These are phyloP conservation scores for Pristionchus mayeri DNA, from an alignment of 2,888 invertebrate species.

Conservation along the genomic window DNA sequence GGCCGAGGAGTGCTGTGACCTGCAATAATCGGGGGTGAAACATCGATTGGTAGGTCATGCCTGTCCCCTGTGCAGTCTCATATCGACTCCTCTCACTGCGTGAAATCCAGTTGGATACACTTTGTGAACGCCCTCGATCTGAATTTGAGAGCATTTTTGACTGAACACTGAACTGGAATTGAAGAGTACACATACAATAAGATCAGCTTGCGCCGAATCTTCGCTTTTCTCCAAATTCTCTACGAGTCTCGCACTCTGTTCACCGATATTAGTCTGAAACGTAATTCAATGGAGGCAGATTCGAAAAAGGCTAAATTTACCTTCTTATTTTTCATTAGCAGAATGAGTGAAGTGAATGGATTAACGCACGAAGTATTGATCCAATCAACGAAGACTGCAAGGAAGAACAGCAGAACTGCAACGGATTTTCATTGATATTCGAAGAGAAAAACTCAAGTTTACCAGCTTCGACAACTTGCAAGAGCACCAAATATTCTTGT, in stretches of 20 bases:
- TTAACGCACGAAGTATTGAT: neutral
- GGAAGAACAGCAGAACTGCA: neutral
- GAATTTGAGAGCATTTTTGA: neutral
- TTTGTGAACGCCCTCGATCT: constrained; percentile 23
- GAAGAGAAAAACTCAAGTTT: neutral
- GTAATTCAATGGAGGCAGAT: neutral
- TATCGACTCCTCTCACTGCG: constrained; percentile 69
- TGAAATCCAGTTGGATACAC: constrained; percentile 55
- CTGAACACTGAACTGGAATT: too few species aligned
- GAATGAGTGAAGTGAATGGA: too few species aligned
- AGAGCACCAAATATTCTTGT: neutral
- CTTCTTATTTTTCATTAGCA: neutral
- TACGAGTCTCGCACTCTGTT: neutral
- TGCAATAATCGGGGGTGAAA: neutral
- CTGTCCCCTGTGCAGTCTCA: constrained; percentile 69
- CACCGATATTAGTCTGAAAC: neutral
- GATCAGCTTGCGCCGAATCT: neutral
- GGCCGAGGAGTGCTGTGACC: constrained; percentile 72
- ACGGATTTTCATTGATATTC: neutral
- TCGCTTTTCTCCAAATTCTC: neutral
- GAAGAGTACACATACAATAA: neutral
- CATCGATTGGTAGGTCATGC: constrained; percentile 48
- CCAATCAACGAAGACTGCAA: neutral
- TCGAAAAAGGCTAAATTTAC: too few species aligned
- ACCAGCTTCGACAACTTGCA: neutral